phyloP scores from a whole-genome alignment of 2,113 vertebrate species.

The Chaetops frenatus region DNA sequence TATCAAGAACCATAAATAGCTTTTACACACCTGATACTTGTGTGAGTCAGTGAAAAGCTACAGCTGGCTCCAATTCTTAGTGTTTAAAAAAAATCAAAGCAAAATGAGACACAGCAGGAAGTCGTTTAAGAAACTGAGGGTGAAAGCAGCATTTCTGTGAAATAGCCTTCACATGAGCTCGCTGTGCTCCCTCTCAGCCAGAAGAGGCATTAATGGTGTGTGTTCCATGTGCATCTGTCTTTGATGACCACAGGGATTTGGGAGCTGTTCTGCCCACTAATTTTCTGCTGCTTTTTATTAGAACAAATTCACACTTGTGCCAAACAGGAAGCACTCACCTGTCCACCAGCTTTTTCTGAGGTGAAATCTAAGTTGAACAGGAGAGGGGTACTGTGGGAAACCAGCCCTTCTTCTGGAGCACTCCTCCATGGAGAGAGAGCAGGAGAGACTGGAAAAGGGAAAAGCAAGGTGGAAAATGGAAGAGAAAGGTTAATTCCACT shows the following conservation, averaged over 20 bases:
- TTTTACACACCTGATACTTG: background rate
- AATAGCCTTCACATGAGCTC: background rate
- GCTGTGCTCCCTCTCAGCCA: background rate
- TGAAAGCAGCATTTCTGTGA: background rate
- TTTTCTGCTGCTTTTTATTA: background rate
- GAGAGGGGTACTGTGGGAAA: background rate
- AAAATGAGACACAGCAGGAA: background rate
- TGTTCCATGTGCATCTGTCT: background rate
- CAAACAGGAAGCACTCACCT: background rate
- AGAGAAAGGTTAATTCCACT: background rate
- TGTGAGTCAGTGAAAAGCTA: background rate
- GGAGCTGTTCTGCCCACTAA: background rate
- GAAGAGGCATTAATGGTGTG: background rate
- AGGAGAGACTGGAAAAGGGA: background rate
- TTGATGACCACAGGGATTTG: background rate
- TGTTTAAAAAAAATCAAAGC: background rate
- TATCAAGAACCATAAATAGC: background rate
- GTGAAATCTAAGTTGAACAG: background rate
- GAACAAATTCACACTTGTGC: background rate
- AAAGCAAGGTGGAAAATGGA: background rate
- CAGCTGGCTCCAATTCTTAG: background rate
- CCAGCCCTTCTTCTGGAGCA: background rate
- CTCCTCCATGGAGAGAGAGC: background rate
- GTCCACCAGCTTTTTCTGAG: background rate
- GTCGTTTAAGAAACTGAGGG: background rate